phyloP scores from a whole-genome alignment of 1,140 invertebrate species.

The Dendroctonus ponderosae region DNA sequence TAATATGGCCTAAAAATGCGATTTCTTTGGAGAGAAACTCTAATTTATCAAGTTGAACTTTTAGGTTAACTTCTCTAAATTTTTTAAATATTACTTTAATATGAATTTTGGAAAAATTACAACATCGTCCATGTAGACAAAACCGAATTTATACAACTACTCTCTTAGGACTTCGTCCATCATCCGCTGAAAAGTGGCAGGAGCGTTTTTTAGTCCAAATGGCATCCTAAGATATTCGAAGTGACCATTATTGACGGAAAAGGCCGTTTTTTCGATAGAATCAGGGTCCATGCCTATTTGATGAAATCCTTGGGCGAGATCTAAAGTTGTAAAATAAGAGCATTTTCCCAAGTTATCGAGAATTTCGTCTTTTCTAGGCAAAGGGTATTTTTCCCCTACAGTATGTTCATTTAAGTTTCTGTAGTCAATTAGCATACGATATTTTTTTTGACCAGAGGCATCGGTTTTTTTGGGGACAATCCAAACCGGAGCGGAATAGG shows the following conservation, averaged over 20 bases:
- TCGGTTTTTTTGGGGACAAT: constrained; percentile 49
- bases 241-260: constrained; percentile 47
- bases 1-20: constrained; percentile 29
- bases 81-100: constrained; percentile 37
- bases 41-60: constrained; percentile 43
- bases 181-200: constrained; percentile 52
- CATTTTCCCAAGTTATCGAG: constrained; percentile 52
- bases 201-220: constrained; percentile 51
- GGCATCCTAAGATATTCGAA: constrained; percentile 51
- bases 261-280: constrained; percentile 54
- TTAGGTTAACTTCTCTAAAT: constrained; percentile 39
- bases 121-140: constrained; percentile 49
- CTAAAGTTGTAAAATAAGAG: constrained; percentile 54
- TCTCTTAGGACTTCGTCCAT: constrained; percentile 48
- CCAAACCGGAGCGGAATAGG: constrained; percentile 44
- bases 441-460: constrained; percentile 45
- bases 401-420: constrained; percentile 50
- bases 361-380: constrained; percentile 56
- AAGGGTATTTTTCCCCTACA: constrained; percentile 54
- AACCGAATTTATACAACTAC: constrained; percentile 36
- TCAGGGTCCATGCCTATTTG: constrained; percentile 52
- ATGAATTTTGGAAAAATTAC: constrained; percentile 38
- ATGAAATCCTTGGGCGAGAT: constrained; percentile 53
- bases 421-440: constrained; percentile 50
- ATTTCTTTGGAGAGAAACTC: constrained; percentile 42